A percentile compares a stretch with the other conserved stretches of the same genome.
Evolutionary conservation across 1,140 invertebrate species (phyloP).

Genomic region (Trypoxylus dichotomus): DNA sequence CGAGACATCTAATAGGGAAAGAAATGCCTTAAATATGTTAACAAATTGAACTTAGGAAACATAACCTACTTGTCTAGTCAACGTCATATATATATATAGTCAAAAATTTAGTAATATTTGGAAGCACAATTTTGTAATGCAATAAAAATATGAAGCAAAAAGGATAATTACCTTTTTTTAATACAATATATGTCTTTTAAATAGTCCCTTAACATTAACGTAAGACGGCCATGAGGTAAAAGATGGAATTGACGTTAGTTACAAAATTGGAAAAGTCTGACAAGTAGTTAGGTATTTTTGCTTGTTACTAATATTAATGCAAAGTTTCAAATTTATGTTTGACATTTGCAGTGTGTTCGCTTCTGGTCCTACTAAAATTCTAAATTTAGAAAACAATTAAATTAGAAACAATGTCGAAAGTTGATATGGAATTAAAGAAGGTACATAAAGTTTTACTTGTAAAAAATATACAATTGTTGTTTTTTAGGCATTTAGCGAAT

Average conservation of each 20-base stretch:
- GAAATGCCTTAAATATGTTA: slow-evolving; percentile 25
- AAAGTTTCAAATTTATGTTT: not conserved
- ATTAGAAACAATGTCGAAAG: slow-evolving; percentile 47
- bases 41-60: slow-evolving; percentile 1
- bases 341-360: not conserved
- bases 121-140: not conserved
- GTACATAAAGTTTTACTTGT: slow-evolving; percentile 37
- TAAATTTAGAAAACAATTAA: not conserved
- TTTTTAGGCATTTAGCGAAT: slow-evolving; percentile 74
- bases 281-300: not conserved
- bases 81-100: not conserved
- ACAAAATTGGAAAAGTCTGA: not conserved
- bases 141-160: not conserved
- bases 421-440: slow-evolving; percentile 52
- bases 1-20: slow-evolving; percentile 64
- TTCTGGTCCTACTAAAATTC: not conserved
- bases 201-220: not conserved
- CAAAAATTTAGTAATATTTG: not conserved
- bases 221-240: slow-evolving; percentile 16
- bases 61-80: not conserved
- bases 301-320: not conserved
- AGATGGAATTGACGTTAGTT: slow-evolving; percentile 19
- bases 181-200: not conserved
- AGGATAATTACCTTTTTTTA: slow-evolving; percentile 1
- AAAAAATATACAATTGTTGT: slow-evolving; percentile 29